phyloP scores from a whole-genome alignment of 2,797 vertebrate genomes.

The Cynopterus sphinx region DNA sequence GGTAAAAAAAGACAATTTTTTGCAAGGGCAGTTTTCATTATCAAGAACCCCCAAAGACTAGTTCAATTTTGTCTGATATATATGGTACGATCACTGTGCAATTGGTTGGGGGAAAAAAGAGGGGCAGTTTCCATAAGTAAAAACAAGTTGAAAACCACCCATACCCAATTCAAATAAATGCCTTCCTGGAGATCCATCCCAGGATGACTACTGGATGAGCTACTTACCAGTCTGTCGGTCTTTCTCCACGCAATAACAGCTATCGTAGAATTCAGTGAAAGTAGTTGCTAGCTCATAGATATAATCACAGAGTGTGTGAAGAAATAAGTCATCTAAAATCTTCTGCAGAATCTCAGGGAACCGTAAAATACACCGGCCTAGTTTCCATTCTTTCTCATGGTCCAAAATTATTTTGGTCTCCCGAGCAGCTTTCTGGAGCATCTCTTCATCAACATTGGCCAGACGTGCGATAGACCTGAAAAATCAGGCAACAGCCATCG shows the following conservation, averaged over 20 bases:
- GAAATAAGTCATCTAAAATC: conserved; percentile 94
- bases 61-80: not conserved
- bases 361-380: conserved; percentile 95
- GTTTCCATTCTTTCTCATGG: conserved; percentile 98
- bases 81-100: not conserved
- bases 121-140: not conserved
- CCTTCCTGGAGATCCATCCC: not conserved
- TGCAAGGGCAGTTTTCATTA: not conserved
- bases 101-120: not conserved
- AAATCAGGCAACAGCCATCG: not conserved
- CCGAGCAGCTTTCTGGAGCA: conserved; percentile 89
- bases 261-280: conserved; percentile 99
- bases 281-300: conserved; percentile 98
- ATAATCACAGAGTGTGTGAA: conserved; percentile 96
- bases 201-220: accelerated
- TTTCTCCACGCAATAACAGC: conserved; percentile 98
- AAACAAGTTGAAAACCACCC: not conserved
- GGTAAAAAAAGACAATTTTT: not conserved
- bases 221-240: conserved; percentile 93
- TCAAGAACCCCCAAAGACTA: not conserved
- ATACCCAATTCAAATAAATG: not conserved
- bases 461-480: conserved; percentile 94
- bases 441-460: conserved; percentile 90
- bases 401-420: conserved; percentile 91
- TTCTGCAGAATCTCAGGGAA: conserved; percentile 97